Conservation (phyloP, 2,888 invertebrate genomes). For the Eilema caniola region DNA sequence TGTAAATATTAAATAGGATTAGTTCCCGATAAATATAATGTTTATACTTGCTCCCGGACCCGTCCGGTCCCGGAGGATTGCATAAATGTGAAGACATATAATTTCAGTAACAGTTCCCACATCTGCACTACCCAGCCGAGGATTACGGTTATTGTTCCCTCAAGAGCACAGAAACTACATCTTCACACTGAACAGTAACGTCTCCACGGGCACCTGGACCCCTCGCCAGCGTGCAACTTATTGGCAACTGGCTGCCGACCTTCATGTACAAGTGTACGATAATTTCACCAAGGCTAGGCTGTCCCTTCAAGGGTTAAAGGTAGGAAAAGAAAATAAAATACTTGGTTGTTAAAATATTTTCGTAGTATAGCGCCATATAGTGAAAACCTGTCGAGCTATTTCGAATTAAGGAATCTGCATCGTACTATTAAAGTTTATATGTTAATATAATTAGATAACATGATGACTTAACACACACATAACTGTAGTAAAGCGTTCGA, state of each 20-base stretch:
- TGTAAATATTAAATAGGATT: too few relatives aligned
- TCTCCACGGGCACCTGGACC: constrained; percentile 68
- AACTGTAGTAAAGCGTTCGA: not conserved
- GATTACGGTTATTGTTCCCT: constrained; percentile 71
- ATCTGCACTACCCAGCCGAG: constrained; percentile 48
- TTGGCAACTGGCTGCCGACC: constrained; percentile 71
- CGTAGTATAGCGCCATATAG: not conserved
- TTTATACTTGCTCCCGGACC: too few relatives aligned
- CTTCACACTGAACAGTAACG: constrained; percentile 69
- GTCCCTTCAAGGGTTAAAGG: constrained; percentile 68
- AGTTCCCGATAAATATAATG: too few relatives aligned
- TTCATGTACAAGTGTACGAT: constrained; percentile 67
- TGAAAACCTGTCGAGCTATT: not conserved
- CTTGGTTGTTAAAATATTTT: not conserved
- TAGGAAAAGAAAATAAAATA: constrained; percentile 38
- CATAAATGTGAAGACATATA: not conserved
- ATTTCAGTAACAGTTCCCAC: constrained; percentile 57
- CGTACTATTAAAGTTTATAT: not conserved
- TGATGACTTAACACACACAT: not conserved
- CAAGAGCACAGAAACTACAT: constrained; percentile 65
- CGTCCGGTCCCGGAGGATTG: too few relatives aligned
- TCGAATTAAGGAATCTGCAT: not conserved
- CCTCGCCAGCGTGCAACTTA: constrained; percentile 64
- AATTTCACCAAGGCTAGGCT: constrained; percentile 69
- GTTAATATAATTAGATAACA: too few relatives aligned